phyloP scores from a whole-genome alignment of 2,888 invertebrate genomes.

The Torymus tubicola region DNA sequence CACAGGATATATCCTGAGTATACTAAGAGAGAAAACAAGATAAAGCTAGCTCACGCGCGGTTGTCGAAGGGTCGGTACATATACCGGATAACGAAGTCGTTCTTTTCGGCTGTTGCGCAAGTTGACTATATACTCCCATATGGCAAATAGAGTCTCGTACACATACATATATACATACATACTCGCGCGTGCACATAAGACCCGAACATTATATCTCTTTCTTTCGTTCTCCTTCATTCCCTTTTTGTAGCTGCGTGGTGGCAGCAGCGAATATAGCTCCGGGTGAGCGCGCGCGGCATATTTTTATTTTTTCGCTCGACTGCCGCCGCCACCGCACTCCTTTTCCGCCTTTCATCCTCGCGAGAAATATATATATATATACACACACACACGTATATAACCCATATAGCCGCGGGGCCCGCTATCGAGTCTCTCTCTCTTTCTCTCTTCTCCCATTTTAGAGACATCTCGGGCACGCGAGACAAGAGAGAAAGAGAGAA shows the following conservation, averaged over 20 bases:
- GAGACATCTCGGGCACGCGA: not conserved
- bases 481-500: not conserved
- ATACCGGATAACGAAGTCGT: conserved; percentile 5
- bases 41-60: too few relatives aligned
- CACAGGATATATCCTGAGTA: too few relatives aligned
- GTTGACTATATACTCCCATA: not conserved
- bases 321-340: not conserved
- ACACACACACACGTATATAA: too few relatives aligned
- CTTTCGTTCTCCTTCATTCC: not conserved
- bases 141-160: too few relatives aligned
- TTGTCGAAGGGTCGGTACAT: not conserved
- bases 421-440: not conserved
- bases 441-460: not conserved
- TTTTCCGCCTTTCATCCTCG: conserved; percentile 19
- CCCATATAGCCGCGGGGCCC: not conserved
- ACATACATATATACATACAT: too few relatives aligned
- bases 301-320: conserved; percentile 12
- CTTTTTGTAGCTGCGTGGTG: not conserved
- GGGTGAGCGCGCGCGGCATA: not conserved
- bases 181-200: not conserved
- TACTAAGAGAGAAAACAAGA: too few relatives aligned
- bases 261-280: too few relatives aligned
- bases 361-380: not conserved
- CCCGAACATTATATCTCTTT: not conserved
- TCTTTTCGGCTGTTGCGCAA: not conserved